Evolutionary conservation across 2,113 vertebrate genomes (phyloP), one percentile per base, ranked within the genome.

Genomic region (Strix uralensis): DNA sequence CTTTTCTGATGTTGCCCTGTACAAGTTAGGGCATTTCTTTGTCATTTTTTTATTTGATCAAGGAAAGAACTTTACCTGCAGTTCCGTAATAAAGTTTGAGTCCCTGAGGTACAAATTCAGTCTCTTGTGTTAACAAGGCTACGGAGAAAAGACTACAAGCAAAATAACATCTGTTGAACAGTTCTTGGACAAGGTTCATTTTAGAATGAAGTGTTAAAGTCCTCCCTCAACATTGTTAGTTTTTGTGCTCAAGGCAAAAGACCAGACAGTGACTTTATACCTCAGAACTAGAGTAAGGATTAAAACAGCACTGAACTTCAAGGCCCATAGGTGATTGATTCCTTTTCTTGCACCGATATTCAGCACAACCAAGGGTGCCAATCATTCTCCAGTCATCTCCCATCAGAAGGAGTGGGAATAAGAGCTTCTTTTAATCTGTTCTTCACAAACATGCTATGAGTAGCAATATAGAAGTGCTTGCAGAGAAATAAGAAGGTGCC

Each of bases 91-190:
- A 82, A 94, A 92, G 30, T 78, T 95, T 81, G 86, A 92, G 47
- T 59, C 91, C 77, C 74, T 77, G 74, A 88, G 73, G 85, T 95
- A 94, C 20, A 92, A 93, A 96, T 93, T 66, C 90, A 94, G 85
- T 70, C 86, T 93, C 15, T 81, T 36, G 27, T 95, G 86, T 92
- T 96, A 93, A 96, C 94, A 88, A 95, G 74, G 18, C 85, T 84
- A 87, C 49, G 38, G 92, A 94, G 82, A 89, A 92, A 97, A 93
- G 42, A 73, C 84, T 94, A 93, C 84, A 69, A 91, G 90, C 52
- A 87, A 94, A 96, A 94, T 83, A 92, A 73, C 86, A 95, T 92
- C 90, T 86, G 86, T 88, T 94, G 88, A 91, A 86, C 83, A 81
- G 47, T 54, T 88, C 65, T 84, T 71, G 80, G 75, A 88, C 52